Evolutionary conservation across 2,113 vertebrate species (phyloP).

Genomic region (Cygnus atratus): DNA sequence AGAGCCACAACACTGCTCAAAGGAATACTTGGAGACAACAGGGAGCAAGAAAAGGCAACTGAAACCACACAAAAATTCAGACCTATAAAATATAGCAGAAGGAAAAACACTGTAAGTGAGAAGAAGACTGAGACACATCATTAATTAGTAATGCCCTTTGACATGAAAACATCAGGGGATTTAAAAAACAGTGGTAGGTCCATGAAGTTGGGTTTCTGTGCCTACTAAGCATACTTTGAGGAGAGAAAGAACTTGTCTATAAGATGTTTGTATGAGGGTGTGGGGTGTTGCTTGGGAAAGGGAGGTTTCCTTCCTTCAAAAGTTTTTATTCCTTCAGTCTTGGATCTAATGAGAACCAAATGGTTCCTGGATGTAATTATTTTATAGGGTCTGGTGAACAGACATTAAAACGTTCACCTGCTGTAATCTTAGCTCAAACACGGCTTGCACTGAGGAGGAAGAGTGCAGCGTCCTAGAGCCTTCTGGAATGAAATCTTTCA

Average conservation of each 20-base stretch:
- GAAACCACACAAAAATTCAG: neutral
- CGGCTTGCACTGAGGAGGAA: neutral
- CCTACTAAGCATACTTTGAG: neutral
- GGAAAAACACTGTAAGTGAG: neutral
- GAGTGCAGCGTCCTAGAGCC: neutral
- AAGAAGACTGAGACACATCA: neutral
- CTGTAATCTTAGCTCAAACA: conserved; percentile 33
- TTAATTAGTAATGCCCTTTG: neutral
- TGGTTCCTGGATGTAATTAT: conserved; percentile 29
- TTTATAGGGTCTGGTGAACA: neutral
- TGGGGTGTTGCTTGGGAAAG: neutral
- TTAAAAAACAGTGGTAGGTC: neutral
- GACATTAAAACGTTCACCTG: conserved; percentile 44
- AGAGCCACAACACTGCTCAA: neutral
- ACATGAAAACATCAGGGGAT: neutral
- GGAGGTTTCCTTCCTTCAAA: neutral
- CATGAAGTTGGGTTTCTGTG: neutral
- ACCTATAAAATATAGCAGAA: neutral
- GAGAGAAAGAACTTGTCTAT: neutral
- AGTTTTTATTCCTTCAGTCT: neutral
- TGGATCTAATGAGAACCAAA: conserved; percentile 44
- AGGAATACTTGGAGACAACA: neutral
- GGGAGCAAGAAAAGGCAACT: neutral
- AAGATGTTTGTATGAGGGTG: neutral
- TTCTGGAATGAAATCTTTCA: conserved; percentile 31